These are phyloP conservation scores for Hippolais icterina DNA, from an alignment of 2,113 vertebrate species.

Conservation along the genomic window DNA sequence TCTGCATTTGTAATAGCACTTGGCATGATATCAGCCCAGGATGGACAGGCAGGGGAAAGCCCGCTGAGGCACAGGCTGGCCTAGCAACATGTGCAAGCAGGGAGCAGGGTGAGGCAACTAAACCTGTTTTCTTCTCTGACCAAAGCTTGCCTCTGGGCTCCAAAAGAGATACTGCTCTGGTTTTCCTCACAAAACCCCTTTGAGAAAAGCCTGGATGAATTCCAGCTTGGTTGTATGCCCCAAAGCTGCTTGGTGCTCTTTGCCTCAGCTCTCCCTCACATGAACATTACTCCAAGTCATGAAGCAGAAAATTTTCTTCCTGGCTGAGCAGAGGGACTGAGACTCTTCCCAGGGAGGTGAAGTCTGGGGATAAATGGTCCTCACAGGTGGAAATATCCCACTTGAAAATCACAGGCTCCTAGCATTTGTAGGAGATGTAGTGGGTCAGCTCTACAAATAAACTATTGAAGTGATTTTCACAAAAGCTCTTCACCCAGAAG, in stretches of 20 bases:
- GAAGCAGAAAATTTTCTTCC: slow-evolving; percentile 33
- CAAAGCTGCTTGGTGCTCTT: neutral
- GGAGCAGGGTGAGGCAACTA: neutral
- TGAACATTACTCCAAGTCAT: neutral
- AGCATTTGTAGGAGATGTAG: neutral
- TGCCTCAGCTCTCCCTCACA: neutral
- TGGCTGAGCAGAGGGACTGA: neutral
- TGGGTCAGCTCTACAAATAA: neutral
- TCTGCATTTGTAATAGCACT: neutral
- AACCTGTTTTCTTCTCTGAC: slow-evolving; percentile 2
- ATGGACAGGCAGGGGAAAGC: neutral
- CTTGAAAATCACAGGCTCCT: neutral
- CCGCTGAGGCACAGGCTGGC: accelerated
- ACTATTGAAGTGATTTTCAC: slow-evolving; percentile 11
- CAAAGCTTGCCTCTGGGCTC: neutral
- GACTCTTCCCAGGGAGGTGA: neutral
- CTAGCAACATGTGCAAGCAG: neutral
- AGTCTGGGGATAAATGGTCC: neutral
- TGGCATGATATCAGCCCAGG: neutral
- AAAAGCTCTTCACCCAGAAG: neutral
- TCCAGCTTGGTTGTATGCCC: slow-evolving; percentile 10
- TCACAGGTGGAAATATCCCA: neutral
- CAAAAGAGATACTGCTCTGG: neutral
- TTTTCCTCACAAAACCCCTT: slow-evolving; percentile 55
- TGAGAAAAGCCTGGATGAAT: slow-evolving; percentile 32